Conservation (phyloP, 2,797 vertebrate genomes). For the Micrastur ruficollis region DNA sequence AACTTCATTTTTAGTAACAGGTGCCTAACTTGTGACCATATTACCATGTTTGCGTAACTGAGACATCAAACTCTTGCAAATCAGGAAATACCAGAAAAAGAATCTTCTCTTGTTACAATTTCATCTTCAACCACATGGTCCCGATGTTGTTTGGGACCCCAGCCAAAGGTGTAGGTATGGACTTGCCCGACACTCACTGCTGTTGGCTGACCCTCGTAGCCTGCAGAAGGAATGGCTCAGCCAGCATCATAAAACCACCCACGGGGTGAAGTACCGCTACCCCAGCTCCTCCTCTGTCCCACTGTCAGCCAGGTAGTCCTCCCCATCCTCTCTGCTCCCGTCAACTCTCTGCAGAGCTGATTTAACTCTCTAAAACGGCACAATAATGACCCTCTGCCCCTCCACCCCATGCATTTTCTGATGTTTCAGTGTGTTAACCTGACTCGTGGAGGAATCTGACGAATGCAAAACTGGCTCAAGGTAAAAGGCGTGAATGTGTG, state of each 20-base stretch:
- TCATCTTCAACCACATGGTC: background rate
- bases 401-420: background rate
- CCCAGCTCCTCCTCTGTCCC: background rate
- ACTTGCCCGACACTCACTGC: accelerated
- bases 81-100: background rate
- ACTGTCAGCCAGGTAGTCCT: background rate
- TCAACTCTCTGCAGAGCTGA: background rate
- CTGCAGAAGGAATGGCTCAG: background rate
- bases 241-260: background rate
- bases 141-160: too few relatives aligned
- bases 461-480: background rate
- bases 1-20: background rate
- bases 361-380: background rate
- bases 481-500: background rate
- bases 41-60: accelerated
- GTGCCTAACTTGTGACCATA: background rate
- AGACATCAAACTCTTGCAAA: background rate
- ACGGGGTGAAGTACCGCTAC: background rate
- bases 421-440: background rate
- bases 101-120: accelerated
- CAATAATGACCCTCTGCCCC: background rate
- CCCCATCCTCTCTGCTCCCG: background rate
- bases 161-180: too few relatives aligned
- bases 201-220: background rate
- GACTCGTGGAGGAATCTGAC: background rate